Percentiles rank a stretch among this genome's conserved stretches.
Evolutionary conservation across 2,888 invertebrate species (phyloP).

Genomic region (Baronia brevicornis): DNA sequence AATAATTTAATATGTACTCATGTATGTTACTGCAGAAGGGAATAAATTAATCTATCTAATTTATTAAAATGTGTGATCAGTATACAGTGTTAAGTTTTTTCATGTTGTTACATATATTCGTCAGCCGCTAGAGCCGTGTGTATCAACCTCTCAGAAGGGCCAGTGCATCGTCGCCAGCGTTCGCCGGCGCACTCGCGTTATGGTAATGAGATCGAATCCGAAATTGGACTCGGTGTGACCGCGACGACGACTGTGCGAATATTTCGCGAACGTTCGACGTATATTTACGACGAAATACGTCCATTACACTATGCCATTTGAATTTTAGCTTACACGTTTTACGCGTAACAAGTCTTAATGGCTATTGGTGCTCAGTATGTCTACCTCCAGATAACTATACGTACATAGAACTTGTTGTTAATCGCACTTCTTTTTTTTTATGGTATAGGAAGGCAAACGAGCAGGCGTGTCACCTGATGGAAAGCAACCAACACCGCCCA

Average conservation of each 20-base stretch:
- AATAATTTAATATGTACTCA: no score
- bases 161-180: conserved; percentile 31
- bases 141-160: conserved; percentile 16
- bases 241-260: conserved; percentile 38
- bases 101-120: not conserved
- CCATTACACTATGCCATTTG: conserved; percentile 6
- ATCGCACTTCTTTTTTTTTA: no score
- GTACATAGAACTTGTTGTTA: no score
- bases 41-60: no score
- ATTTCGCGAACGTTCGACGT: conserved; percentile 35
- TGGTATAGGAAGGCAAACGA: no score
- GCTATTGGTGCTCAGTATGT: no score
- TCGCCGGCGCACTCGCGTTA: conserved; percentile 50
- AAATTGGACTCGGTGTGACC: conserved; percentile 59
- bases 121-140: conserved; percentile 13
- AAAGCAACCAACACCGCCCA: no score
- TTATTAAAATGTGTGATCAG: no score
- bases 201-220: conserved; percentile 67
- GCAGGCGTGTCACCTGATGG: no score
- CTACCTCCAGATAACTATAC: no score
- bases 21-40: no score
- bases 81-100: no score
- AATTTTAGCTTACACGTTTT: conserved; percentile 8
- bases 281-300: conserved; percentile 27
- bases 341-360: conserved; percentile 10